Conservation (phyloP, 2,797 vertebrate species). For the Chloroceryle amazona region DNA sequence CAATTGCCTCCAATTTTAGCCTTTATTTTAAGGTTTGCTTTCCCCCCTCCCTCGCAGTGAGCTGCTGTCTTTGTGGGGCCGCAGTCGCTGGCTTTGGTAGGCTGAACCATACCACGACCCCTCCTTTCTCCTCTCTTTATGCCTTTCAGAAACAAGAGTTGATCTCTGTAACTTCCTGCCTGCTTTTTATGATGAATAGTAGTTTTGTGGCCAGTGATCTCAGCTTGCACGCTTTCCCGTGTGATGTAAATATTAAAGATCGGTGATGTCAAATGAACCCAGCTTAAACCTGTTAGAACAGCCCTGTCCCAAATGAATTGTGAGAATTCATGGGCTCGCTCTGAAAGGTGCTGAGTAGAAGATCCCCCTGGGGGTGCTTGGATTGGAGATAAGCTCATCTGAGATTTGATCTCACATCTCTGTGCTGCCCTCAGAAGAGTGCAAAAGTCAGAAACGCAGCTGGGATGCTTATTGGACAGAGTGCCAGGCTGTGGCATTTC, state of each 20-base stretch:
- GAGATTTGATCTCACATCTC: background rate
- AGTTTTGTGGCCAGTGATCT: slow-evolving; percentile 30
- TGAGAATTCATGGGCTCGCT: slow-evolving; percentile 69
- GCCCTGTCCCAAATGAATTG: slow-evolving; percentile 59
- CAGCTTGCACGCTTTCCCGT: background rate
- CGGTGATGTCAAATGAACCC: slow-evolving; percentile 43
- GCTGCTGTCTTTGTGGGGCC: slow-evolving; percentile 2
- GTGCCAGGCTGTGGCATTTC: background rate
- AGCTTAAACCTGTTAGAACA: slow-evolving; percentile 55
- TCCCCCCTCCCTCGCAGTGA: background rate
- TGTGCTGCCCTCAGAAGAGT: background rate
- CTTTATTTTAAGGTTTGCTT: slow-evolving; percentile 6
- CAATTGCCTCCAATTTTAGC: background rate
- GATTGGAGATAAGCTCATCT: background rate
- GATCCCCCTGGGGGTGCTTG: slow-evolving; percentile 13
- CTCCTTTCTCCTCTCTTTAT: background rate
- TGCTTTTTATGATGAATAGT: background rate
- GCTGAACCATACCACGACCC: background rate
- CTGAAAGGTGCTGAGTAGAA: background rate
- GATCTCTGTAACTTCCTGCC: background rate
- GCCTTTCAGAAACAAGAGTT: background rate
- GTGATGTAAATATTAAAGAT: slow-evolving; percentile 46
- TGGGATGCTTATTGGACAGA: background rate
- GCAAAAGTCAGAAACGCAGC: background rate
- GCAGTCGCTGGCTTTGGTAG: background rate